Conservation (phyloP, 1,140 invertebrate species). For the Drosophila nigrodunni region DNA sequence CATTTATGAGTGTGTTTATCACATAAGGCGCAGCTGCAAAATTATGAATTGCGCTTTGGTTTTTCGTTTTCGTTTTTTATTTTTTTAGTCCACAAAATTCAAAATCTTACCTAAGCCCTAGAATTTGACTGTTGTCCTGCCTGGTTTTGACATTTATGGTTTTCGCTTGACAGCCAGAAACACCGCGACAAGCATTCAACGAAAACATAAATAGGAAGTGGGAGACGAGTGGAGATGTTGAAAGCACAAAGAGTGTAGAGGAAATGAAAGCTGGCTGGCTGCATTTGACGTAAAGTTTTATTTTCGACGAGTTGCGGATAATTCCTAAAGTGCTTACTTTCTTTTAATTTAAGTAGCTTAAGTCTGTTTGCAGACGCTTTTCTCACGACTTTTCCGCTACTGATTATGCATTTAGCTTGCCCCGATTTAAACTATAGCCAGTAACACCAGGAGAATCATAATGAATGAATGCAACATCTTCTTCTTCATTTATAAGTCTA, state of each 20-base stretch:
- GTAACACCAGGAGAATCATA: neutral
- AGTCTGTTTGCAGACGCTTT: slow-evolving; percentile 38
- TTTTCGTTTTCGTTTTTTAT: slow-evolving; percentile 10
- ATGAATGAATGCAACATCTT: neutral
- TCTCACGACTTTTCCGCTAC: neutral
- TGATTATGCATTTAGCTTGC: neutral
- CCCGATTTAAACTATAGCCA: slow-evolving; percentile 9
- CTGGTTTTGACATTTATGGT: slow-evolving; percentile 67
- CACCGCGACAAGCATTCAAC: neutral
- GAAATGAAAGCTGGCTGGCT: slow-evolving; percentile 25
- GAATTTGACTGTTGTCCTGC: slow-evolving; percentile 27
- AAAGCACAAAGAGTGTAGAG: neutral
- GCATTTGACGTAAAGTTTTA: slow-evolving; percentile 64
- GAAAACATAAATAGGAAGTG: neutral
- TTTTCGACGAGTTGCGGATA: slow-evolving; percentile 57
- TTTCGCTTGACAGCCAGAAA: slow-evolving; percentile 25
- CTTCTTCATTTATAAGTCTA: too few species aligned
- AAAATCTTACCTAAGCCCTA: slow-evolving; percentile 30
- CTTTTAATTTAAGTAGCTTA: slow-evolving; percentile 74
- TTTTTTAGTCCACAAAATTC: neutral
- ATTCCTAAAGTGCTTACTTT: slow-evolving; percentile 59
- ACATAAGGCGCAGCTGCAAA: slow-evolving; percentile 47
- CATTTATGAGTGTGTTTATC: slow-evolving; percentile 49
- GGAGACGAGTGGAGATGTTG: neutral
- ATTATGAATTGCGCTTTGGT: slow-evolving; percentile 26